These are phyloP conservation scores for Sinopyrophorus schimmeli DNA, from an alignment of 2,888 invertebrate genomes.

Conservation along the genomic window DNA sequence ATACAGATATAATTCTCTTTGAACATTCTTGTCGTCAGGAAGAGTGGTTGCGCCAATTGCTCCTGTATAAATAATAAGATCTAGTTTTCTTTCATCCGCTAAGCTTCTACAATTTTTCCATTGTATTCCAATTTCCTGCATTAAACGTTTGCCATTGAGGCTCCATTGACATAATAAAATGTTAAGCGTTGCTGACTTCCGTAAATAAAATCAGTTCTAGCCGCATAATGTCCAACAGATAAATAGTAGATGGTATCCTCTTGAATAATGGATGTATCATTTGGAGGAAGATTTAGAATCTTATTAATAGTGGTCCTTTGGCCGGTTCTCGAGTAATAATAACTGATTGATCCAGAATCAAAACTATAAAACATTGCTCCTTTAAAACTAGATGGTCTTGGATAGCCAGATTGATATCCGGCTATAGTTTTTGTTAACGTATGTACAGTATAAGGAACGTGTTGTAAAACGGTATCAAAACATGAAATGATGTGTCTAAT, in stretches of 20 bases:
- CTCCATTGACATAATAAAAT: slow-evolving; percentile 67
- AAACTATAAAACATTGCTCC: slow-evolving; percentile 59
- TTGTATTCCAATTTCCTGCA: slow-evolving; percentile 60
- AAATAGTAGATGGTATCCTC: slow-evolving; percentile 51
- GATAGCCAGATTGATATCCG: slow-evolving; percentile 57
- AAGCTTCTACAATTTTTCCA: slow-evolving; percentile 59
- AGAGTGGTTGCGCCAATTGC: slow-evolving; percentile 63
- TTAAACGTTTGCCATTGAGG: slow-evolving; percentile 72
- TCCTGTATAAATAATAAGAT: slow-evolving; percentile 62
- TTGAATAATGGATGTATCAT: slow-evolving; percentile 55
- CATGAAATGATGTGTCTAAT: slow-evolving; percentile 59
- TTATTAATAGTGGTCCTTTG: slow-evolving; percentile 46
- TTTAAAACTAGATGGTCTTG: slow-evolving; percentile 54
- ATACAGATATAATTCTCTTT: slow-evolving; percentile 46
- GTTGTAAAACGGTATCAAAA: slow-evolving; percentile 58
- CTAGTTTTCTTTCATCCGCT: slow-evolving; percentile 48
- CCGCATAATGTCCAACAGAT: slow-evolving; percentile 65
- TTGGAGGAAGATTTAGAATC: slow-evolving; percentile 41
- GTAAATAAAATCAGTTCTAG: slow-evolving; percentile 66
- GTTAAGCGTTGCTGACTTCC: slow-evolving; percentile 62
- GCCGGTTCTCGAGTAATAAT: slow-evolving; percentile 43
- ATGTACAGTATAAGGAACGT: slow-evolving; percentile 60
- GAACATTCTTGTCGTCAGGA: slow-evolving; percentile 51
- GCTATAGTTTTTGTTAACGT: slow-evolving; percentile 56
- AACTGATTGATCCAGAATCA: slow-evolving; percentile 38